Evolutionary conservation across 2,888 invertebrate genomes (phyloP).

Genomic region (Polyploca ridens): DNA sequence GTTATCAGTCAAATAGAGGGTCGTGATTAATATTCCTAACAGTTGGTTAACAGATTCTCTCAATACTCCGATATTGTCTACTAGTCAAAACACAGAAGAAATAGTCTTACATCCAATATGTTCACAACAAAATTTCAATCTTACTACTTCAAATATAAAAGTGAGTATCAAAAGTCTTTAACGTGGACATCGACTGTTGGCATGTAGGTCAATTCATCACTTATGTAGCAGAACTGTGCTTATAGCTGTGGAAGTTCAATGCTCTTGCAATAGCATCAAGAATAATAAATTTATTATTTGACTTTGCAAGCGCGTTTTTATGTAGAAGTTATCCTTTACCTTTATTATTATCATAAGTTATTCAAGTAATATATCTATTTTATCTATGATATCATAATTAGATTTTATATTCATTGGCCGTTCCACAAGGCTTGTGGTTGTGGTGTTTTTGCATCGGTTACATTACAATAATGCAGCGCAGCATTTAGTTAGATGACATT

Average conservation of each 20-base stretch:
- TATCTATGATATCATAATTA: no score
- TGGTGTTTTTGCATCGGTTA: neutral
- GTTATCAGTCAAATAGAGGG: no score
- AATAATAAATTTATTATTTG: neutral
- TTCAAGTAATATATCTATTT: no score
- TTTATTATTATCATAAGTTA: no score
- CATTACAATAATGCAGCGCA: neutral
- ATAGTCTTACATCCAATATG: neutral
- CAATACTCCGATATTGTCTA: slow-evolving; percentile 1
- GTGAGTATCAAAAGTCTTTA: neutral
- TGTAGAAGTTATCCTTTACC: neutral
- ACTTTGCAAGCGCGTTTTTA: neutral
- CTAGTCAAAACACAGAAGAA: neutral
- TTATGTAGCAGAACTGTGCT: neutral
- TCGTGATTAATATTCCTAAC: neutral
- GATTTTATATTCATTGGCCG: neutral
- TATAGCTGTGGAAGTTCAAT: neutral
- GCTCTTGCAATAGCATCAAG: neutral
- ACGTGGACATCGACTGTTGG: neutral
- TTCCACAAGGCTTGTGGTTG: neutral
- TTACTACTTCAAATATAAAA: neutral
- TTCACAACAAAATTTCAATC: neutral
- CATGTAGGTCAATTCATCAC: slow-evolving; percentile 1
- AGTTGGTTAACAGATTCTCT: neutral
- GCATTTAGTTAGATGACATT: no score